Evolutionary conservation across 2,888 invertebrate species (phyloP), one percentile per base, ranked within the genome.

Genomic region (Hoplodrina blanda): DNA sequence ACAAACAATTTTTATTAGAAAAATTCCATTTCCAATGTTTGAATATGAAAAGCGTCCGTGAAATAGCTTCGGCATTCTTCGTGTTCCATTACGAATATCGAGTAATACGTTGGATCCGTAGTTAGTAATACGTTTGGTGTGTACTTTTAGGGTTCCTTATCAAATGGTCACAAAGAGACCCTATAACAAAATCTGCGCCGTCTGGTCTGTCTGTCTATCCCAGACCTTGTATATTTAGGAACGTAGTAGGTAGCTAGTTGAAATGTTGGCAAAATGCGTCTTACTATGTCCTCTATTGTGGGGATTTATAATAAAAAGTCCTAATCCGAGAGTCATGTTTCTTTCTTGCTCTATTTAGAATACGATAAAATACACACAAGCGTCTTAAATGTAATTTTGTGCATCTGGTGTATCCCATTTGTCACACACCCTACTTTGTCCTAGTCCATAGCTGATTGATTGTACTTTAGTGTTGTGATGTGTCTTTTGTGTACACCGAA

Each of bases 1-100:
- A 64, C 63, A 49, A 76, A 74, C 73, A 75, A 73, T 77, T 82
- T 80, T 78, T 78, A 80, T 79, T 75, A 68, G 56, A 74, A 74
- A 75, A 78, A 80, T 76, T 72, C 77, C 70, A 75, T 77, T 74
- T 69, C 59, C 62, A 80, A 77, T 78, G 80, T 82, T 83, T 75
- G 76, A 78, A 77, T 80, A 78, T 76, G 76, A 78, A 84, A 83
- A 81, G 56, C 76, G 57, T 44, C 64, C 69, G 62, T 74, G 72
- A 50, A 76, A 80, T 76, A 69, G 75, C 69, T 79, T 69, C 49
- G 61, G 70, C 73, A 82, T 78, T 73, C 67, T 77, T 81, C 67
- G 61, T 65, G 56, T 72, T 71, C 69, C 73, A 78, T 82, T 81
- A 67, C 72, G 78, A 76, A 78, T 73, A 78, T 83, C 69, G 82